Conservation (phyloP, 2,888 invertebrate species). For the Notocelia uddmanniana region DNA sequence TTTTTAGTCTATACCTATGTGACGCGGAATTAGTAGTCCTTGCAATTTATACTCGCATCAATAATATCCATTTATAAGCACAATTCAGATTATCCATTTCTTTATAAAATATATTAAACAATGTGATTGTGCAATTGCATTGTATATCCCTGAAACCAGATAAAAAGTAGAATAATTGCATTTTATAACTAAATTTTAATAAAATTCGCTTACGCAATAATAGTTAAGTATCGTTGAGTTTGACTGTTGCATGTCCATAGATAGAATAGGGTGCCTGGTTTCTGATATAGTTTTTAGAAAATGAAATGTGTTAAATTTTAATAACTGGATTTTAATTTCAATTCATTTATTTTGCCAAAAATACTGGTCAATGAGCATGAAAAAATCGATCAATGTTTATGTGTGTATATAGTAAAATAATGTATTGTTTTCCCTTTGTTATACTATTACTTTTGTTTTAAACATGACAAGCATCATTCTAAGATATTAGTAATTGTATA, state of each 20-base stretch:
- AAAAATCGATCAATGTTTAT: slow-evolving; percentile 17
- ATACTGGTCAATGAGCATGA: slow-evolving; percentile 2
- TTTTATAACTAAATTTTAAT: background rate
- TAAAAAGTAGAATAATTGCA: background rate
- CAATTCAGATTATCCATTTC: background rate
- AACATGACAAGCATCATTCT: slow-evolving; percentile 22
- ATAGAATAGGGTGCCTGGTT: background rate
- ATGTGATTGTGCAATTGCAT: too few species aligned
- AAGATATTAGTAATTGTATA: slow-evolving; percentile 8
- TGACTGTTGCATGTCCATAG: background rate
- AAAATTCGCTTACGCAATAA: background rate
- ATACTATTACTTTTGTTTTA: slow-evolving; percentile 16
- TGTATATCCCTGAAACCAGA: background rate
- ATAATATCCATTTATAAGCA: background rate
- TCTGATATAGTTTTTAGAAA: background rate
- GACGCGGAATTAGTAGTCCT: background rate
- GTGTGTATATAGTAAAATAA: slow-evolving; percentile 22
- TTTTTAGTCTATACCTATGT: background rate
- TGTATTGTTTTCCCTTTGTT: slow-evolving; percentile 25
- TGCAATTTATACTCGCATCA: background rate
- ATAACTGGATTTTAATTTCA: slow-evolving; percentile 7
- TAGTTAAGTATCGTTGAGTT: background rate
- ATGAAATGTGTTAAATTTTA: background rate
- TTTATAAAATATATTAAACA: background rate
- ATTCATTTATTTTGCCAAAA: slow-evolving; percentile 22